Base-by-base conservation (phyloP, 1,140 invertebrate genomes). In the Drosophila nasuta region DNA sequence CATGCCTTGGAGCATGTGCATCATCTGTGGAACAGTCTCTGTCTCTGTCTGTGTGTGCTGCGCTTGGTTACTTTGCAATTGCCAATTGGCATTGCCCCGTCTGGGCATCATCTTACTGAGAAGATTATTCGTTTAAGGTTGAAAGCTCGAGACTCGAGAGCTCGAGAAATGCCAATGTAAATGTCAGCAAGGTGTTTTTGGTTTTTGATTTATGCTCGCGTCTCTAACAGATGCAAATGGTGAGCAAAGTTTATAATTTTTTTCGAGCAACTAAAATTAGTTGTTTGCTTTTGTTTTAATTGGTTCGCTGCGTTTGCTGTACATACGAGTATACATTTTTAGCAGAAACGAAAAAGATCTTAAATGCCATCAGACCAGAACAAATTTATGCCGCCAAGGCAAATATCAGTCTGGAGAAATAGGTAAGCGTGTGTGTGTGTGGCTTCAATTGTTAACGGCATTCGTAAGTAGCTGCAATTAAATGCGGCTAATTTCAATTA, bases 331-430 rank as follows among this genome's bases (percentile, higher is more conserved):
- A 8, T 52, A 13, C 17, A 15, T 66, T 66, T 72, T 60, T 67
- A 67, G 70, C 63, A 38, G 35, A 38, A 13, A 62, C 33, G 28
- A 62, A 63, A 33, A 35, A 63, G 62, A 54, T 74, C 74, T 79
- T 69, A 73, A 79, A 83, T 88, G 83, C 45, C 85, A 83, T 17
- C 85, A 88, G 83, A 89, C 85, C 83, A 80, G 77, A 88, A 88
- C 83, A 74, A 88, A 87, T 88, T 77, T 82, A 87, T 87, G 76
- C 82, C 67, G 49, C 70, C 67, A 48, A 51, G 64, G 46, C 60
- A 51, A 71, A 63, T 76, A 68, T 63, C 58, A 49, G 65, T 45
- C 63, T 73, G 63, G 54, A 73, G 46, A 56, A 52, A 68, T 60
- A 38, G 20, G 35, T 33, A 33, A 38, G 8, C 10, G 8, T 10